Conservation (phyloP, 1,140 invertebrate genomes). For the Wasmannia auropunctata region DNA sequence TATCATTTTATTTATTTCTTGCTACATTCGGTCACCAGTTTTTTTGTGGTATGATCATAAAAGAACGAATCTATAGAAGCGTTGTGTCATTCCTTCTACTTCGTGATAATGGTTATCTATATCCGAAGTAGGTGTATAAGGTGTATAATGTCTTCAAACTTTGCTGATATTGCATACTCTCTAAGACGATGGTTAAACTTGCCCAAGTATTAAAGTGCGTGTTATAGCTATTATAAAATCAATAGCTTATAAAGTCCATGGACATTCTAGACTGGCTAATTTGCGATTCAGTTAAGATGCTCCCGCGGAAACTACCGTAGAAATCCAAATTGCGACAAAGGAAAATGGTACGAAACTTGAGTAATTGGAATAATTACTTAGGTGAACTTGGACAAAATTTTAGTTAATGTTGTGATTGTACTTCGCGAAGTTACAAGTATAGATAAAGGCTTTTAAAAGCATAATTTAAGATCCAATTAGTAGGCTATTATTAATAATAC, state of each 20-base stretch:
- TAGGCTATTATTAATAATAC: neutral
- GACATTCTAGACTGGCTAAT: slow-evolving; percentile 26
- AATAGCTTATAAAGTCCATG: slow-evolving; percentile 26
- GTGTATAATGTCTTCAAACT: slow-evolving; percentile 30
- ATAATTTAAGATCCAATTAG: neutral
- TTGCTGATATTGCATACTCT: slow-evolving; percentile 19
- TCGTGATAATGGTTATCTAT: slow-evolving; percentile 3
- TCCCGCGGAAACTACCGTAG: slow-evolving; percentile 7
- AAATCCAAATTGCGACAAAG: slow-evolving; percentile 45
- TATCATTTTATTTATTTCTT: neutral
- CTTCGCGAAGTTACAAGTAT: neutral
- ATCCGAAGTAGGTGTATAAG: slow-evolving; percentile 1
- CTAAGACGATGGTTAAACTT: slow-evolving; percentile 14
- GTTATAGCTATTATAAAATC: slow-evolving; percentile 33
- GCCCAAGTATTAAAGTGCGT: slow-evolving; percentile 23
- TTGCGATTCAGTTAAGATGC: slow-evolving; percentile 28
- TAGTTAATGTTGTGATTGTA: slow-evolving; percentile 31
- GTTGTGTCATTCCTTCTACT: neutral
- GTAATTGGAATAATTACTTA: slow-evolving; percentile 48
- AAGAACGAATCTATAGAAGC: neutral
- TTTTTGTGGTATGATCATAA: neutral
- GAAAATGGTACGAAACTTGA: slow-evolving; percentile 41
- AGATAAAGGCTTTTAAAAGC: neutral
- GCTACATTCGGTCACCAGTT: neutral
- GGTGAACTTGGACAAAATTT: slow-evolving; percentile 35